Evolutionary conservation across 2,888 invertebrate genomes (phyloP).

Genomic region (Zhengitettix transpicula): DNA sequence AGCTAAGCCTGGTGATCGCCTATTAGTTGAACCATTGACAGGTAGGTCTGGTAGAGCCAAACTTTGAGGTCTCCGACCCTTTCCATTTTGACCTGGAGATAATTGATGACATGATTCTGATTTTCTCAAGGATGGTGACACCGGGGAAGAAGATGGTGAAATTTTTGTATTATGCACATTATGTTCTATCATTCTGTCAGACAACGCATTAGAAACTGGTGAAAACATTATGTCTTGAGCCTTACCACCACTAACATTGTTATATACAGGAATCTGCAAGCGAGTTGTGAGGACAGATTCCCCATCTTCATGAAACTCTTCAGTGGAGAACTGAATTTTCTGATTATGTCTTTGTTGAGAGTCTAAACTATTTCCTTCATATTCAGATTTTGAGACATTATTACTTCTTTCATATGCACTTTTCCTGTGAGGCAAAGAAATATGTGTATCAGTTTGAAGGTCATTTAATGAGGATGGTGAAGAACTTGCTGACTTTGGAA

Average conservation of each 20-base stretch:
- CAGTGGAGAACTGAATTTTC: slow-evolving; percentile 8
- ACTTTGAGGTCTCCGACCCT: slow-evolving; percentile 19
- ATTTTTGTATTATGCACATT: slow-evolving; percentile 11
- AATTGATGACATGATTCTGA: slow-evolving; percentile 21
- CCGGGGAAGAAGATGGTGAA: slow-evolving; percentile 7
- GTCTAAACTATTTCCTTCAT: background rate
- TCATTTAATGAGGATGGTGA: background rate
- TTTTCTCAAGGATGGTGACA: slow-evolving; percentile 6
- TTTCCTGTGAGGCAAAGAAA: background rate
- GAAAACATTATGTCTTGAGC: background rate
- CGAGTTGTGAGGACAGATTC: slow-evolving; percentile 28
- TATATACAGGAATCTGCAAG: slow-evolving; percentile 25
- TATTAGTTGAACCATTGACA: slow-evolving; percentile 13
- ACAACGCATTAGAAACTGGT: too few species aligned
- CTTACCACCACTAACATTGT: slow-evolving; percentile 1
- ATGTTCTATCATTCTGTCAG: too few species aligned
- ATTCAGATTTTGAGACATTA: too few species aligned
- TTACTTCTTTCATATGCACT: background rate
- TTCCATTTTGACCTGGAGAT: slow-evolving; percentile 45
- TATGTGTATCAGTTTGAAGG: background rate
- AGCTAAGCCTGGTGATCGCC: slow-evolving; percentile 17
- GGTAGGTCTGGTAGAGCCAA: slow-evolving; percentile 15
- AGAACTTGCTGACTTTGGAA: background rate
- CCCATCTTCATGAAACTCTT: slow-evolving; percentile 19
- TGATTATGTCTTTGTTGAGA: background rate